Percentiles rank a stretch among this genome's conserved stretches.
phyloP scores from a whole-genome alignment of 2,113 vertebrate genomes.

The Perca schrenkii region DNA sequence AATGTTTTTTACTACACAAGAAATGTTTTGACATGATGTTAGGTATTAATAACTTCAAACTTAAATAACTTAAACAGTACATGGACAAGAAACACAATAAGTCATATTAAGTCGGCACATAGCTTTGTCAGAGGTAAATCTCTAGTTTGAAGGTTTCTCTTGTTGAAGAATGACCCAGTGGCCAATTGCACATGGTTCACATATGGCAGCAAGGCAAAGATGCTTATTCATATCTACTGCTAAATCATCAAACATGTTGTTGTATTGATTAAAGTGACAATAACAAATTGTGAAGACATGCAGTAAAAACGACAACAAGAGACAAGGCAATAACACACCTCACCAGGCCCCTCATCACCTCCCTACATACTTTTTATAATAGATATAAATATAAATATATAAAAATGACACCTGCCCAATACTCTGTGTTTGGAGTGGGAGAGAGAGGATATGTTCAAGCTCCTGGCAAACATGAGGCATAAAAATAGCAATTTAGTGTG shows the following conservation, averaged over 20 bases:
- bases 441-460: not conserved
- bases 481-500: not conserved
- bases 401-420: not conserved
- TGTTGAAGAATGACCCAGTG: not conserved
- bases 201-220: not conserved
- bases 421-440: not conserved
- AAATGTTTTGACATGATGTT: not conserved
- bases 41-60: too few species aligned
- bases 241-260: not conserved
- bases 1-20: not conserved
- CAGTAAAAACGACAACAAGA: not conserved
- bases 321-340: not conserved
- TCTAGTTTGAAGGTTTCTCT: not conserved
- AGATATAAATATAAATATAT: too few species aligned
- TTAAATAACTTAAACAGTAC: too few species aligned
- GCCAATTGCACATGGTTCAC: not conserved
- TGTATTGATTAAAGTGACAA: not conserved
- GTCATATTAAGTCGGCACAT: not conserved
- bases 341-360: not conserved
- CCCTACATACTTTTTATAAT: slow-evolving; percentile 1
- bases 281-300: not conserved
- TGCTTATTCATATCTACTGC: not conserved
- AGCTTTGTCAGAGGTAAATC: not conserved
- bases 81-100: not conserved
- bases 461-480: not conserved